Conservation (phyloP, 2,888 invertebrate species). For the Hemithea aestivaria region DNA sequence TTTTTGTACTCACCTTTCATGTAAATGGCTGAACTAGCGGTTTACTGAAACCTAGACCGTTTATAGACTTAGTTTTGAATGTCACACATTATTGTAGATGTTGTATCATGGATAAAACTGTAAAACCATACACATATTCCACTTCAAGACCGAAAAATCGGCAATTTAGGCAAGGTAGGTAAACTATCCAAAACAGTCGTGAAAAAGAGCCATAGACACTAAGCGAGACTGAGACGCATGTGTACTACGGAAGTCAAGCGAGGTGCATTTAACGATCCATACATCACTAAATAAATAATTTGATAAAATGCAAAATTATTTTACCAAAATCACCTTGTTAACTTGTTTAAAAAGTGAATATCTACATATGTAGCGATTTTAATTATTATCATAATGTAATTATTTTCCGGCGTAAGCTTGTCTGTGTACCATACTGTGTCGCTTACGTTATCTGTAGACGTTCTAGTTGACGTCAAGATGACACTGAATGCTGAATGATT, state of each 20-base stretch:
- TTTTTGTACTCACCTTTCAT: conserved; percentile 79
- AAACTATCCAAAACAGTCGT: conserved; percentile 79
- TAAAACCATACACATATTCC: conserved; percentile 60
- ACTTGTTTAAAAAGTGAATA: too few species aligned
- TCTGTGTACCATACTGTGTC: too few species aligned
- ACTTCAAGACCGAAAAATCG: conserved; percentile 66
- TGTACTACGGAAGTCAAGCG: conserved; percentile 33
- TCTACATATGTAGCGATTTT: too few species aligned
- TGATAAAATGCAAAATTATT: too few species aligned
- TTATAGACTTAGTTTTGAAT: conserved; percentile 48
- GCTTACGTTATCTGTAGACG: too few species aligned
- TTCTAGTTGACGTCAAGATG: too few species aligned
- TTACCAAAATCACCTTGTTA: too few species aligned
- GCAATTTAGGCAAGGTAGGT: conserved; percentile 72
- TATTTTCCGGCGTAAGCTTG: too few species aligned
- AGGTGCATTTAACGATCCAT: conserved; percentile 27
- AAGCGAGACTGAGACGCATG: conserved; percentile 29
- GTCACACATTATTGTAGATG: conserved; percentile 58
- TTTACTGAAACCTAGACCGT: conserved; percentile 42
- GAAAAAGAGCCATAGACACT: conserved; percentile 74
- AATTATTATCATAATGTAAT: too few species aligned
- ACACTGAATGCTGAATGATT: too few species aligned
- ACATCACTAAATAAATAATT: too few species aligned
- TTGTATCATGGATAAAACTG: conserved; percentile 41
- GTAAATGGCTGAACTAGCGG: conserved; percentile 74